Evolutionary conservation across 1,140 invertebrate genomes (phyloP), one percentile per base, ranked within the genome.

Genomic region (Diprion similis): DNA sequence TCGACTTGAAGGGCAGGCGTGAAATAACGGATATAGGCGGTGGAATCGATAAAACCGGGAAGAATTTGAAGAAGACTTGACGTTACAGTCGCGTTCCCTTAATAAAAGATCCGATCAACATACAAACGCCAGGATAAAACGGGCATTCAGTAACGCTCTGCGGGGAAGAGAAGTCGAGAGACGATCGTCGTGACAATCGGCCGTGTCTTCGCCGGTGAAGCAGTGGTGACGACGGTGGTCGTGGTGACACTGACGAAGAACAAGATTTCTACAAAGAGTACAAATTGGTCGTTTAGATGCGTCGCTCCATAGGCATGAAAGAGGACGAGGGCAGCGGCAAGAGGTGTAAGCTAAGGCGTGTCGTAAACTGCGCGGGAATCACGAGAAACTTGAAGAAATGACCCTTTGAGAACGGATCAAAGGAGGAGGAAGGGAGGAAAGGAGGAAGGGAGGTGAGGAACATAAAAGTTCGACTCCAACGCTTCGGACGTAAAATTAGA

Each of bases 231-330:
- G 24, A 37, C 24, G 24, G 24, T 45, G 4, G 71, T n/a, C 37
- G 37, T 70, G 69, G 71, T 75, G 71, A 67, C 70, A 71, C 51
- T 59, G 73, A 74, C 8, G 51, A 45, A 70, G 71, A 75, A 74
- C 46, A 51, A 70, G 71, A 76, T 76, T 74, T 71, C 73, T 69
- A 77, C 66, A 71, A 71, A 71, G 70, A 68, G 72, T 71, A 75
- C 76, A 77, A 77, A 78, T 78, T 78, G 77, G 75, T 77, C 74
- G 71, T 78, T 78, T 75, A 74, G 24, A 37, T 48, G 67, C 64
- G 66, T 72, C 71, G 70, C 74, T 75, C 74, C 74, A 72, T 75
- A 72, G 75, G 71, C 73, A 70, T 72, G 72, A 76, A 37, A 37
- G 24, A 37, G 24, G 24, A 59, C n/a, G n/a, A 59, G 51, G 9